phyloP scores from a whole-genome alignment of 2,797 vertebrate species.

The Merluccius polli region DNA sequence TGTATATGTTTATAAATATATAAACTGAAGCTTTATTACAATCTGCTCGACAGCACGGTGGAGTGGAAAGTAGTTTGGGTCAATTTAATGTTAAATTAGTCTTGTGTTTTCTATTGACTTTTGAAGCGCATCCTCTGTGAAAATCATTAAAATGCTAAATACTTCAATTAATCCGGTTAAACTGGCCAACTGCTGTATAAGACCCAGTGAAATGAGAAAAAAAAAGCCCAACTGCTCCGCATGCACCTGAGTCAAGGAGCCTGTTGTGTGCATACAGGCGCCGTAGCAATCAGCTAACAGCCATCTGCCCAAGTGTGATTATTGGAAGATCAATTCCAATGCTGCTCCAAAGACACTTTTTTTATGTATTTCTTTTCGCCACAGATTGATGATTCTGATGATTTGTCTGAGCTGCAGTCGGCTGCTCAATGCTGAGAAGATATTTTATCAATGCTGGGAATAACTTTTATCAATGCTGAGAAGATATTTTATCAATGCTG shows the following conservation, averaged over 20 bases:
- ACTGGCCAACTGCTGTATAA: not conserved
- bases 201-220: not conserved
- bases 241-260: slow-evolving; percentile 13
- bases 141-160: not conserved
- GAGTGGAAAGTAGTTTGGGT: not conserved
- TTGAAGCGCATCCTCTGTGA: not conserved
- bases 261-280: slow-evolving; percentile 18
- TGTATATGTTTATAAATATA: not conserved
- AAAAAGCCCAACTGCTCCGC: no score
- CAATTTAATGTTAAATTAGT: not conserved
- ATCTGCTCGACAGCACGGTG: not conserved
- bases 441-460: not conserved
- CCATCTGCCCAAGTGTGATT: slow-evolving; percentile 50
- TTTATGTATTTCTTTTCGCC: not conserved
- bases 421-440: no score
- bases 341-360: slow-evolving; percentile 20
- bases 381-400: slow-evolving; percentile 31
- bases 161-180: not conserved
- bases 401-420: slow-evolving; percentile 19
- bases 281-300: slow-evolving; percentile 37
- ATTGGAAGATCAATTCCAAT: slow-evolving; percentile 51
- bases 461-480: not conserved
- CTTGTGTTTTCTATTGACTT: not conserved
- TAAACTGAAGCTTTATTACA: not conserved
- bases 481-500: no score